Base-by-base conservation (phyloP, 2,888 invertebrate genomes). In the Ptychoptera albimana region DNA sequence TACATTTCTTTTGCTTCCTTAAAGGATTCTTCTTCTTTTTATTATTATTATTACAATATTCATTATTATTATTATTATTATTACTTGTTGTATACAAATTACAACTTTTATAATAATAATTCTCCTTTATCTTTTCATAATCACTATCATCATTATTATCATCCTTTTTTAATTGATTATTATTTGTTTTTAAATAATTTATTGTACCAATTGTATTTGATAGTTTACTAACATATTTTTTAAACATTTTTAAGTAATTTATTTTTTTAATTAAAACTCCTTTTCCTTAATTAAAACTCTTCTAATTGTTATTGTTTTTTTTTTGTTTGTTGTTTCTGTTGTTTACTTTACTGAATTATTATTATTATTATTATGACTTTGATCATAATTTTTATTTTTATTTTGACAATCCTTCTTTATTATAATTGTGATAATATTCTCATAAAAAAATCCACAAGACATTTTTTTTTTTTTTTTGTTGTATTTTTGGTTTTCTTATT, bases 381-480 rank as follows among this genome's bases (percentile, higher is more conserved):
- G 5, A 34, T 39, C 23, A 29, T 43, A n/a, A 37, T 11, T 8
- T n/a, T 45, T 49, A 39, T 43, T 39, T 47, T 37, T 46, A 12
- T 50, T 45, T 51, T n/a, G n/a, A n/a, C n/a, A n/a, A n/a, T n/a
- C n/a, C n/a, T 52, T 51, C 45, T 52, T 53, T 44, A 55, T 57
- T 45, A 53, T 46, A 54, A 59, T 56, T 53, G 57, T 58, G 51
- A 59, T 56, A 44, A 64, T 57, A 55, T 63, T 59, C 55, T 63
- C 60, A 47, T 60, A 58, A 42, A 64, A 54, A 54, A 61, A 64
- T 51, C 58, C 59, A 50, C 63, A 61, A 59, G 60, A 60, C 64
- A 64, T 64, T 55, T 48, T 45, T 14, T n/a, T 32, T n/a, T 7
- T 11, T 9, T 32, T 3, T n/a, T 32, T 23, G 7, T 23, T 23